phyloP scores from a whole-genome alignment of 1,140 invertebrate genomes.

The Euschistus heros region DNA sequence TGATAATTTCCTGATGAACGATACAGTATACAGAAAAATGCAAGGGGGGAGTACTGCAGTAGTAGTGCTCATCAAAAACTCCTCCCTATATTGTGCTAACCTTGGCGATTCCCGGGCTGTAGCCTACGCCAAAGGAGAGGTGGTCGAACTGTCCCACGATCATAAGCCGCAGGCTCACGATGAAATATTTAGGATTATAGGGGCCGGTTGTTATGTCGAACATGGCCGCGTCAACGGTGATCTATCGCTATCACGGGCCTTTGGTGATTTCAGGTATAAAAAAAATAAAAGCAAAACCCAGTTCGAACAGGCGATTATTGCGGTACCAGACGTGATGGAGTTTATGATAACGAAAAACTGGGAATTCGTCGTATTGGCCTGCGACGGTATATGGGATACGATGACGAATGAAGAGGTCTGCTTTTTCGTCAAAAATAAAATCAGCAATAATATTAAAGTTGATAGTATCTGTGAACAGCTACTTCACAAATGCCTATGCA shows the following conservation, averaged over 20 bases:
- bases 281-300: background rate
- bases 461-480: conserved; percentile 93
- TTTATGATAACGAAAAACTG: conserved; percentile 75
- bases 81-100: conserved; percentile 4
- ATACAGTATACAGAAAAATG: background rate
- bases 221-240: conserved; percentile 17
- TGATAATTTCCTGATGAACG: too few relatives aligned
- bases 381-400: conserved; percentile 99
- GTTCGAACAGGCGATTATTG: background rate
- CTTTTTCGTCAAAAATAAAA: conserved; percentile 72
- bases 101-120: conserved; percentile 18
- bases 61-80: conserved; percentile 8
- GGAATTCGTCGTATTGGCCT: conserved; percentile 94
- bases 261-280: conserved; percentile 21
- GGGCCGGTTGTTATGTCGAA: conserved; percentile 20
- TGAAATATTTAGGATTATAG: conserved; percentile 12
- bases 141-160: background rate
- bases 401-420: conserved; percentile 84
- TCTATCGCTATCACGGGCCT: conserved; percentile 16
- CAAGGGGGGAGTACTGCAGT: background rate
- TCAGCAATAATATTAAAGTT: conserved; percentile 72
- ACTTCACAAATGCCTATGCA: conserved; percentile 89
- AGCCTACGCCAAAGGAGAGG: background rate
- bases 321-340: conserved; percentile 82
- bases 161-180: conserved; percentile 10